Percentiles rank a stretch among this genome's conserved stretches.
These are phyloP conservation scores for Harlomillsia oculata DNA, from an alignment of 1,140 invertebrate genomes.

Conservation along the genomic window DNA sequence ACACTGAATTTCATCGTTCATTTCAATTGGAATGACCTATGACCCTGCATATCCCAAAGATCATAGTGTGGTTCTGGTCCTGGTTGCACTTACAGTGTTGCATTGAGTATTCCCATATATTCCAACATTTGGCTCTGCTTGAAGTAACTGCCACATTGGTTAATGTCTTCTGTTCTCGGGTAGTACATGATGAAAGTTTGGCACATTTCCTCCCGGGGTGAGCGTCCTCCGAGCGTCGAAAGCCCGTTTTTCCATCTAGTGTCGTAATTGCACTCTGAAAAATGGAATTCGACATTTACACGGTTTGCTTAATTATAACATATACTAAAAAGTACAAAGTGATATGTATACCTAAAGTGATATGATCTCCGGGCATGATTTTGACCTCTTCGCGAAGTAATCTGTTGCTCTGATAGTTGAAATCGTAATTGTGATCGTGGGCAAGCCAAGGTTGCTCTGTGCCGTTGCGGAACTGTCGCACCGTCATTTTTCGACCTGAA, in stretches of 20 bases:
- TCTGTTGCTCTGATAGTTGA: slow-evolving; percentile 13
- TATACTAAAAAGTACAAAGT: background rate
- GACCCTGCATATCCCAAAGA: too few species aligned
- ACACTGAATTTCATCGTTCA: too few species aligned
- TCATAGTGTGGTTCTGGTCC: too few species aligned
- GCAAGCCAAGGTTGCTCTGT: slow-evolving; percentile 14
- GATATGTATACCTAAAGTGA: slow-evolving; percentile 1
- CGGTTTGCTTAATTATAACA: background rate
- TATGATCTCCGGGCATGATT: slow-evolving; percentile 16
- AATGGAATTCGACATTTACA: background rate
- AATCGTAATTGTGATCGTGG: slow-evolving; percentile 20
- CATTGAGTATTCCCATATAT: background rate
- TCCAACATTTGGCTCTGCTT: background rate
- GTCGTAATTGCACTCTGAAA: slow-evolving; percentile 13
- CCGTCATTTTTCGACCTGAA: slow-evolving; percentile 6
- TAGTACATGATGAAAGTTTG: slow-evolving; percentile 5
- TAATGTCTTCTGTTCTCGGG: background rate
- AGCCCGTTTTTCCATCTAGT: slow-evolving; percentile 9
- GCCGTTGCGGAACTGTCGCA: slow-evolving; percentile 5
- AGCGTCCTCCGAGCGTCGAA: background rate
- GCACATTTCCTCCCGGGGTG: slow-evolving; percentile 15
- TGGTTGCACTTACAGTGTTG: background rate
- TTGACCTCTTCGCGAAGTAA: background rate
- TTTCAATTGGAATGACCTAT: too few species aligned
- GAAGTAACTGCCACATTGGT: background rate